Conservation (phyloP, 2,888 invertebrate genomes). For the Vanessa cardui region DNA sequence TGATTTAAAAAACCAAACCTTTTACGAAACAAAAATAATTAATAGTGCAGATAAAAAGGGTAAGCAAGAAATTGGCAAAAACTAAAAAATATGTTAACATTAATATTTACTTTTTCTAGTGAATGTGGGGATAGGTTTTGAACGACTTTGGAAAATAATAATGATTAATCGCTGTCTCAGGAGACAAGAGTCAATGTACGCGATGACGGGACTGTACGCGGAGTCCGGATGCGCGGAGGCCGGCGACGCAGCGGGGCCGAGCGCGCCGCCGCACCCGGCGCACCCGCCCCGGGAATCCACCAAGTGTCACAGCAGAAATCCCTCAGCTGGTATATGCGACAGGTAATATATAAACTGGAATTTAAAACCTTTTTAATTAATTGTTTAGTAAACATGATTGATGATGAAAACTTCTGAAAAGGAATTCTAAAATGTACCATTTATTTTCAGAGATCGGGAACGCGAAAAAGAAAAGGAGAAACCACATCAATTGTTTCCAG, state of each 20-base stretch:
- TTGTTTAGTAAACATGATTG: no score
- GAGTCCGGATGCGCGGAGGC: constrained; percentile 86
- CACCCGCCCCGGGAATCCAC: constrained; percentile 70
- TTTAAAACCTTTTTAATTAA: not conserved
- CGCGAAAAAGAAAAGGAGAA: constrained; percentile 83
- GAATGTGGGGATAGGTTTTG: no score
- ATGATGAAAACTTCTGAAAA: no score
- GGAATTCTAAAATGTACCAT: no score
- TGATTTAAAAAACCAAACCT: no score
- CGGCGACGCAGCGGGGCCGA: constrained; percentile 78
- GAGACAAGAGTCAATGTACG: constrained; percentile 94
- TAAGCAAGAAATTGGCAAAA: no score
- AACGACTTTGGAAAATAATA: no score
- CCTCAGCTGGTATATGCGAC: constrained; percentile 88
- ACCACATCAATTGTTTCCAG: constrained; percentile 81
- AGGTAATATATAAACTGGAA: constrained; percentile 64
- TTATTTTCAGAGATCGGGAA: constrained; percentile 66
- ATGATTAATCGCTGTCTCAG: constrained; percentile 58
- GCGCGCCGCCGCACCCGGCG: constrained; percentile 66
- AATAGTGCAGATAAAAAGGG: no score
- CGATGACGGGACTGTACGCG: constrained; percentile 93
- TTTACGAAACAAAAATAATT: no score
- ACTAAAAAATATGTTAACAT: not conserved
- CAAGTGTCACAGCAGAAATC: constrained; percentile 92
- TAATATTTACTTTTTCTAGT: not conserved